Conservation (phyloP, 2,113 vertebrate species). For the Antechinus flavipes region DNA sequence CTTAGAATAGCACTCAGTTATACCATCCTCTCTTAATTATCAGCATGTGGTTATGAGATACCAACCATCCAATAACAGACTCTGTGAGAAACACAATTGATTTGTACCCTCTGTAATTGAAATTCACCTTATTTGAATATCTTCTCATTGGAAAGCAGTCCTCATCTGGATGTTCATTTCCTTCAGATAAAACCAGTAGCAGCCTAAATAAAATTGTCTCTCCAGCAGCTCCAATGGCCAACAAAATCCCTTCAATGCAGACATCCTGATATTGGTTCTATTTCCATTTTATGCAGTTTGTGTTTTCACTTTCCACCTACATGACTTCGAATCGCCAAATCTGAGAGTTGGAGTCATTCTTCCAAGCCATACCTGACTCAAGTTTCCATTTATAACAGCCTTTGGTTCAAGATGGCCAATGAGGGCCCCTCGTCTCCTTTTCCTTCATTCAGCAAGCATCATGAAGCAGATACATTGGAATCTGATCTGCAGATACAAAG, state of each 20-base stretch:
- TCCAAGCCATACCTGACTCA: neutral
- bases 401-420: neutral
- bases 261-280: neutral
- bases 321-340: neutral
- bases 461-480: neutral
- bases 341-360: neutral
- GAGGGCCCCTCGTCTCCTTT: neutral
- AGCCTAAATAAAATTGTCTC: neutral
- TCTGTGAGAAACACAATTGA: neutral
- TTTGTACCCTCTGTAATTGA: neutral
- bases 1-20: neutral
- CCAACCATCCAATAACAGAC: neutral
- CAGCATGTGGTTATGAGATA: neutral
- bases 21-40: neutral
- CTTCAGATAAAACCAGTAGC: neutral
- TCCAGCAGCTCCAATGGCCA: neutral
- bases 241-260: neutral
- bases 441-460: neutral
- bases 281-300: neutral
- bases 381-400: neutral
- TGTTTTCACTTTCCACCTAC: neutral
- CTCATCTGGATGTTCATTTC: neutral
- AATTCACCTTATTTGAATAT: slow-evolving; percentile 7
- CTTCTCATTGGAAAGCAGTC: neutral
- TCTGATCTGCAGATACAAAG: neutral